Evolutionary conservation across 2,888 invertebrate species (phyloP), one percentile per base, ranked within the genome.

Genomic region (Fragum fragum): DNA sequence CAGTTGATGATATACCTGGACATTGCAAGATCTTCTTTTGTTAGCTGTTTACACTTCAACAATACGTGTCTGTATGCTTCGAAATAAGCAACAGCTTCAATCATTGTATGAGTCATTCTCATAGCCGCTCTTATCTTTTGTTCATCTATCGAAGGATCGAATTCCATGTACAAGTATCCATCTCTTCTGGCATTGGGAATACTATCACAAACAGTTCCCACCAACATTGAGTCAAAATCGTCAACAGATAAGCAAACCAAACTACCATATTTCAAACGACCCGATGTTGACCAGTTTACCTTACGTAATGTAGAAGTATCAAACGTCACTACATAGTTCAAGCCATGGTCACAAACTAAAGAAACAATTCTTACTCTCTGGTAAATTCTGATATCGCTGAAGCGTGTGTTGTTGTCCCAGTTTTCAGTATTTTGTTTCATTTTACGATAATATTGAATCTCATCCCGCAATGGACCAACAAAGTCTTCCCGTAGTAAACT

Each of bases 401-500:
- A 57, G 6, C 39, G 57, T 68, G 0, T 11, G 21, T 0, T 47
- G 23, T 83, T 95, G 90, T 0, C 39, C 71, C 1, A 11, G 3
- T 57, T 26, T 3, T 9, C 26, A 14, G 2, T 23, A 57, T 26
- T 57, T 21, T 9, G 23, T 3, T 11, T 26, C 7, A 23, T 14
- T 11, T 53, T 26, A 84, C 95, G 90, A 90, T 95, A 96, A 90
- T 95, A 95, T 86, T 92, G 92, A 92, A 97, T 95, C 79, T 97
- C 97, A 89, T 96, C 95, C 42, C 97, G 94, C 28, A 98, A 93
- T 0, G 97, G 97, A 23, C 95, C 95, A 39, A 97, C 95, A 91
- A 97, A 97, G 94, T 98, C 98, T 95, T 98, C 97, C 36, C 97
- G 95, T 66, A 98, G 92, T 52, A 98, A 95, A 42, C 97, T 96